These are phyloP conservation scores for Equus quagga DNA, from an alignment of 2,113 vertebrate species.

Conservation along the genomic window DNA sequence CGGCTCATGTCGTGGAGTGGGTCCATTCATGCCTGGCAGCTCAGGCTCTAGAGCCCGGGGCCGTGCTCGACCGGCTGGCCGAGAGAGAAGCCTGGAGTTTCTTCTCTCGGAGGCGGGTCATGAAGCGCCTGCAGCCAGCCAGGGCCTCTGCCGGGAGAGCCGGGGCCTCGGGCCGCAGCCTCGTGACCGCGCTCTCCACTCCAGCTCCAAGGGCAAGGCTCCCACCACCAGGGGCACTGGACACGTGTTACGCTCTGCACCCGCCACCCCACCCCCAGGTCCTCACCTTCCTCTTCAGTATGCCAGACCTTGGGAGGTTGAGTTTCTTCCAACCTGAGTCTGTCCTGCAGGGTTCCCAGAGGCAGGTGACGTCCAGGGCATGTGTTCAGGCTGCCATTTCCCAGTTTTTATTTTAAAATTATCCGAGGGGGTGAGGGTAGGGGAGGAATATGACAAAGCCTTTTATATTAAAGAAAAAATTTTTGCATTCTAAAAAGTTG, in stretches of 20 bases:
- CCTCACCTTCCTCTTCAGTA: background rate
- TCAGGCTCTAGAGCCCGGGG: background rate
- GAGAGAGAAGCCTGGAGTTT: background rate
- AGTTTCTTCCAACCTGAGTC: background rate
- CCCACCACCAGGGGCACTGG: accelerated
- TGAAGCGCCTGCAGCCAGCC: background rate
- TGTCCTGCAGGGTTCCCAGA: background rate
- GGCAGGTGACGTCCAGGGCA: too few species aligned
- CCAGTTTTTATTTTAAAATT: conserved; percentile 47
- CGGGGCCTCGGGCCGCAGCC: background rate
- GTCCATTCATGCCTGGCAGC: accelerated
- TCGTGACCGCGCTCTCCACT: background rate
- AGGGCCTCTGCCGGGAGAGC: background rate
- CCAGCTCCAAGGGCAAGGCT: background rate
- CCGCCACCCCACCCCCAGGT: accelerated
- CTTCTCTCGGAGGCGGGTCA: background rate
- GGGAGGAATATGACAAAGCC: background rate
- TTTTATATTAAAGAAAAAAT: conserved; percentile 47
- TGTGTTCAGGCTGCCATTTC: background rate
- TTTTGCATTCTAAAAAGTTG: conserved; percentile 32
- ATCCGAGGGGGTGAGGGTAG: background rate
- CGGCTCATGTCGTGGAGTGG: background rate
- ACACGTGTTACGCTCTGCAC: background rate
- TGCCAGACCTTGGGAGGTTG: background rate
- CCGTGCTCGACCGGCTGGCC: background rate